Evolutionary conservation across 1,140 invertebrate species (phyloP), one percentile per base, ranked within the genome.

Genomic region (Zophobas atratus): DNA sequence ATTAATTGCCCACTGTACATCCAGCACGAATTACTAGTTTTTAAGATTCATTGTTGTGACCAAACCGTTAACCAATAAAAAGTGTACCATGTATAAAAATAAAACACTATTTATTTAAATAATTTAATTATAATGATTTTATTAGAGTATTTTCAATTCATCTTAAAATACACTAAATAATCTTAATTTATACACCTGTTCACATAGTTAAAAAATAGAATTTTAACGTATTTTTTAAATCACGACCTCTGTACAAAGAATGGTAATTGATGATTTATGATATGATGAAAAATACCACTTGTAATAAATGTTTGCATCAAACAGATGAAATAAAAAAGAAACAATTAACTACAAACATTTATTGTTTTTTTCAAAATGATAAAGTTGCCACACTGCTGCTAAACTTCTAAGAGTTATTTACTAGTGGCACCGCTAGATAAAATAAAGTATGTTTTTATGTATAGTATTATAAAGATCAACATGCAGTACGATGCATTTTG

Each of bases 121-220:
- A 73, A 73, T 73, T 73, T 73, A 73, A 56, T 73, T 36, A 56
- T 55, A 51, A 72, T 73, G 20, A 20, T 20, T 20, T 20, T 73
- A 56, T 73, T 73, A 73, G 71, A 73, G 71, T 73, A 73, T 73
- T 73, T 36, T 73, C 55, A 73, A 72, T 43, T 73, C 56, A 73
- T 39, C 71, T 73, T 53, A 73, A 73, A 56, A 73, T 73, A 73
- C 71, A 56, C 49, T 51, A 73, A 49, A 73, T 51, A 55, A 39
- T 73, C 71, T 73, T 20, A 36, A 56, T 56, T 73, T 73, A 56
- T 72, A 53, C 51, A 73, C 49, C 55, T 51, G 34, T 53, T 55
- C 49, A 73, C 56, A 73, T 56, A 73, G 71, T 73, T 73, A 73
- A 73, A 73, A 73, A 73, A 73, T 73, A 73, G 49, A 72, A 73